Evolutionary conservation across 2,113 vertebrate genomes (phyloP).

Genomic region (Spea multiplicata): DNA sequence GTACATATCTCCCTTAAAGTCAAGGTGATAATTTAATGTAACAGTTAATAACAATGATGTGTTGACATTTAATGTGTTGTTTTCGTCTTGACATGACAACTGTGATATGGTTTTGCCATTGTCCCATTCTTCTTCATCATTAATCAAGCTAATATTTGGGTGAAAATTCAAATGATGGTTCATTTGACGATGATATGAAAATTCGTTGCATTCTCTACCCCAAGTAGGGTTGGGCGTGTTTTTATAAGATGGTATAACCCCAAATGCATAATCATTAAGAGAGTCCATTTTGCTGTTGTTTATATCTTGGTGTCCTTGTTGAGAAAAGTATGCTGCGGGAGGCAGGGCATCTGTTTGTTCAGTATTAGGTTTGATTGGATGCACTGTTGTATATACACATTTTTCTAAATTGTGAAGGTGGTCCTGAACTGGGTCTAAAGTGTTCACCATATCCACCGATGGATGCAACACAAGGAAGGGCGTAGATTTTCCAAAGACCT

Average conservation of each 20-base stretch:
- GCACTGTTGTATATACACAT: too few species aligned
- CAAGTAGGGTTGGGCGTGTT: background rate
- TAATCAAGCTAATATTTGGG: background rate
- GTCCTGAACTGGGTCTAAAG: background rate
- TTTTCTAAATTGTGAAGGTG: background rate
- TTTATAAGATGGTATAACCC: background rate
- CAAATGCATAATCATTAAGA: slow-evolving; percentile 12
- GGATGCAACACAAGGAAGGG: slow-evolving; percentile 58
- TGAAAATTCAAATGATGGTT: background rate
- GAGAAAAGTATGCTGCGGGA: slow-evolving; percentile 33
- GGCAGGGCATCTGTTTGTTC: fast-evolving
- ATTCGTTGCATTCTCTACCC: background rate
- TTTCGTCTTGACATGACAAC: background rate
- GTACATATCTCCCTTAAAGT: background rate
- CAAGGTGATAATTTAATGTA: background rate
- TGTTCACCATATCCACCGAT: slow-evolving; percentile 54
- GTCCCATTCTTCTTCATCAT: background rate
- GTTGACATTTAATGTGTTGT: background rate
- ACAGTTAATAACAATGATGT: slow-evolving; percentile 9
- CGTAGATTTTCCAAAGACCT: slow-evolving; percentile 63
- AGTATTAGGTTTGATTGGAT: fast-evolving
- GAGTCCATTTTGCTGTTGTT: background rate
- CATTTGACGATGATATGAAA: background rate
- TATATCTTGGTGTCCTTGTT: fast-evolving
- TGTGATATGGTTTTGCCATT: background rate